phyloP scores from a whole-genome alignment of 53 echinoderm and acorn worm genomes.

The Apostichopus leukothele region DNA sequence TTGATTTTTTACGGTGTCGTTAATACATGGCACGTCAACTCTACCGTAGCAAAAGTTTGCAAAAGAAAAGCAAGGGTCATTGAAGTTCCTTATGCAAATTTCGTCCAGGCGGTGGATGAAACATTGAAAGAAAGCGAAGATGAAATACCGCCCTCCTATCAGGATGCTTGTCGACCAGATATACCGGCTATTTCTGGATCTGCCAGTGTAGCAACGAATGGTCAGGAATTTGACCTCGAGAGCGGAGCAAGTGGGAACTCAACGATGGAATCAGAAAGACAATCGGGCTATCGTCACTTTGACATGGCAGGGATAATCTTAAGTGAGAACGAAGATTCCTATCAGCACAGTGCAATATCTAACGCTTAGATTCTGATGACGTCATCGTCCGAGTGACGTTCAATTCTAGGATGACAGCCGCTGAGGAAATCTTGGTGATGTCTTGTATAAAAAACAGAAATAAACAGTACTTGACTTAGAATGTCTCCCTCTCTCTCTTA shows the following conservation, averaged over 20 bases:
- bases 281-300: neutral
- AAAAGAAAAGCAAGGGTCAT: slow-evolving; percentile 58
- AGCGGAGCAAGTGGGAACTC: neutral
- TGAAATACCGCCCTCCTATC: slow-evolving; percentile 78
- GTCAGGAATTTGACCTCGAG: neutral
- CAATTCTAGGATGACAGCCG: too few relatives aligned
- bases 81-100: slow-evolving; percentile 57
- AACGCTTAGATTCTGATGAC: neutral
- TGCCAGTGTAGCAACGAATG: neutral
- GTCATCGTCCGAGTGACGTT: neutral
- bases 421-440: too few relatives aligned
- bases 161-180: slow-evolving; percentile 61
- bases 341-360: slow-evolving; percentile 28
- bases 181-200: slow-evolving; percentile 1
- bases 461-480: too few relatives aligned
- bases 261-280: neutral
- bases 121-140: slow-evolving; percentile 45
- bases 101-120: slow-evolving; percentile 43
- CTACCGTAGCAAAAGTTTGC: slow-evolving; percentile 64
- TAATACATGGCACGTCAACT: slow-evolving; percentile 85
- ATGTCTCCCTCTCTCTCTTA: too few relatives aligned
- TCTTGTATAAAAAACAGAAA: too few relatives aligned
- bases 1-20: slow-evolving; percentile 77
- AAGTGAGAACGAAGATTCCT: neutral
- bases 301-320: slow-evolving; percentile 19